Conservation (phyloP, 2,113 vertebrate genomes). For the Gorsachius goisagi region DNA sequence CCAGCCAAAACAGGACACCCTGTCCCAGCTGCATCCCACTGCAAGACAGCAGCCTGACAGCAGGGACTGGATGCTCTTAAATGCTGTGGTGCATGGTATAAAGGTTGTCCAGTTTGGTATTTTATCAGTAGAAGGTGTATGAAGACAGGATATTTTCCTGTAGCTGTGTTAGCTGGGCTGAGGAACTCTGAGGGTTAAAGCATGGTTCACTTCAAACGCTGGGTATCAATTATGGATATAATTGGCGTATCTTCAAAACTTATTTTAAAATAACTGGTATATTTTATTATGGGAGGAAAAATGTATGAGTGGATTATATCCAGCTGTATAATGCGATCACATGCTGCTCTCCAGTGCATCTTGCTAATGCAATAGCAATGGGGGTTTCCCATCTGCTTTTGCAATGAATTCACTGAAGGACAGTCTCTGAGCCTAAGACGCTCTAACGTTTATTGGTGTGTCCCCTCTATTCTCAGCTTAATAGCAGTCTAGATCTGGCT, state of each 20-base stretch:
- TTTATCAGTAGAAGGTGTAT: neutral
- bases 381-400: neutral
- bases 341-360: neutral
- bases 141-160: neutral
- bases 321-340: neutral
- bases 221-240: neutral
- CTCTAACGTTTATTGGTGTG: accelerated
- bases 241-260: neutral
- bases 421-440: neutral
- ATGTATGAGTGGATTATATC: neutral
- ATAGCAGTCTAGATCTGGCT: neutral
- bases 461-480: neutral
- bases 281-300: neutral
- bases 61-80: neutral
- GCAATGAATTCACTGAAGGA: neutral
- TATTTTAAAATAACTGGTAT: neutral
- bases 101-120: neutral
- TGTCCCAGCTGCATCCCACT: neutral
- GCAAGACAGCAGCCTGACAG: neutral
- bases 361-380: neutral
- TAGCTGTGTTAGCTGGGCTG: neutral
- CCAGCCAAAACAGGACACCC: too few relatives aligned
- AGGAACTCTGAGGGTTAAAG: neutral
- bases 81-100: neutral
- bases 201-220: neutral